These are phyloP conservation scores for Dendropsophus ebraccatus DNA, from an alignment of 2,113 vertebrate species.

Conservation along the genomic window DNA sequence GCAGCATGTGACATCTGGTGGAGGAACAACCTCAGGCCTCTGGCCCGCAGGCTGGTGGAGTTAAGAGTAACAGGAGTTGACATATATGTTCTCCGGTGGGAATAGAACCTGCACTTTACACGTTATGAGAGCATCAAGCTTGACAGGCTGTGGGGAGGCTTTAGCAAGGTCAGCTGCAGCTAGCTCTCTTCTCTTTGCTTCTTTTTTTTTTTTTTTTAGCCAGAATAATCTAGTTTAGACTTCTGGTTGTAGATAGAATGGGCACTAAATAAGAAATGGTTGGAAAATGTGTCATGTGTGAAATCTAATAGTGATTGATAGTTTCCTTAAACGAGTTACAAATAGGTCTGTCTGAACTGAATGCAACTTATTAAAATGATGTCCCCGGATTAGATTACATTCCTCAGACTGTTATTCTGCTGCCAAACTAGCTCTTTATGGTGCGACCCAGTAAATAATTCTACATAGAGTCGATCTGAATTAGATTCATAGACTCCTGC, in stretches of 20 bases:
- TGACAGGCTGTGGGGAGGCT: conserved; percentile 50
- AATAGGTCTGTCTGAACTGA: conserved; percentile 22
- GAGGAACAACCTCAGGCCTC: conserved; percentile 49
- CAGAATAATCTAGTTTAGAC: conserved; percentile 48
- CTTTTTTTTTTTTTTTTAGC: conserved; percentile 32
- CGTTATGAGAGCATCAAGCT: conserved; percentile 55
- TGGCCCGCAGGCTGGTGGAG: conserved; percentile 46
- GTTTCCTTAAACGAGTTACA: conserved; percentile 44
- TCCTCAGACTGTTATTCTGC: background rate
- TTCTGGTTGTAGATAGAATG: conserved; percentile 27
- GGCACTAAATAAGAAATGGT: conserved; percentile 47
- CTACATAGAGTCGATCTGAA: background rate
- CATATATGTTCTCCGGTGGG: conserved; percentile 56
- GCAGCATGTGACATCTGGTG: conserved; percentile 51
- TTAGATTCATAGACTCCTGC: background rate
- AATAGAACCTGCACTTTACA: conserved; percentile 51
- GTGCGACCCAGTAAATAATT: background rate
- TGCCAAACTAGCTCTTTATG: background rate
- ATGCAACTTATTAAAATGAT: conserved; percentile 45
- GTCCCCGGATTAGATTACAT: conserved; percentile 19
- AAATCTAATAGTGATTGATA: conserved; percentile 53
- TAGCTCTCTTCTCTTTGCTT: conserved; percentile 5
- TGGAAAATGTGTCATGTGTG: conserved; percentile 37
- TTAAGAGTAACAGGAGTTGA: conserved; percentile 58
- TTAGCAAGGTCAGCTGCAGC: conserved; percentile 42